Evolutionary conservation across 2,797 vertebrate genomes (phyloP).

Genomic region (Austrolebias charrua): DNA sequence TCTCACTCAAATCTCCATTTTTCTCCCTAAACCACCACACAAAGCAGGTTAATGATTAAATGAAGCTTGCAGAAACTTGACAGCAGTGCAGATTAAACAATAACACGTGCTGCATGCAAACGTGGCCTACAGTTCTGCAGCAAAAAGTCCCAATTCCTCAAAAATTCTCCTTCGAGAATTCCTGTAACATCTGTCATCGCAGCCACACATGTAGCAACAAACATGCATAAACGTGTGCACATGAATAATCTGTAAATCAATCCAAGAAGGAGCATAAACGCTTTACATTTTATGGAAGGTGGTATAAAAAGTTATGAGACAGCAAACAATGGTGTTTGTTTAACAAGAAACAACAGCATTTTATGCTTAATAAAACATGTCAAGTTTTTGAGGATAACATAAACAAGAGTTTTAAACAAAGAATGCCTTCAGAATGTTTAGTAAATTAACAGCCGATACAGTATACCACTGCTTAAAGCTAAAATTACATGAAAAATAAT

Average conservation of each 20-base stretch:
- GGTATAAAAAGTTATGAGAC: conserved; percentile 33
- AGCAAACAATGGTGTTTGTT: conserved; percentile 32
- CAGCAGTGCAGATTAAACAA: conserved; percentile 35
- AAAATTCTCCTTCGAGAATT: not conserved
- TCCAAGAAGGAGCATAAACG: too few species aligned
- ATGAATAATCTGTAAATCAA: not conserved
- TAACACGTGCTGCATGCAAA: conserved; percentile 20
- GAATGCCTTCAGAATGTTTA: not conserved
- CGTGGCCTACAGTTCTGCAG: not conserved
- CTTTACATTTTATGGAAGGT: too few species aligned
- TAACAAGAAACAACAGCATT: conserved; percentile 25
- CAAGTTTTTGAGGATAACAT: conserved; percentile 24
- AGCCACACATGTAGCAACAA: not conserved
- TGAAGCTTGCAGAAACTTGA: not conserved
- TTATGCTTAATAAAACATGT: conserved; percentile 22
- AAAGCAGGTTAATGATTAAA: conserved; percentile 35
- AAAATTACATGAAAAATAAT: too few species aligned
- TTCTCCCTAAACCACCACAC: too few species aligned
- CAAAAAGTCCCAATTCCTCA: not conserved
- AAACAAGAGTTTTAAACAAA: conserved; percentile 4
- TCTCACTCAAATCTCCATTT: not conserved
- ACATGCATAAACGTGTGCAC: not conserved
- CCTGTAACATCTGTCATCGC: not conserved
- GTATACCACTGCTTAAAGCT: not conserved
- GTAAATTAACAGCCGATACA: not conserved